Conservation (phyloP, 2,888 invertebrate genomes). For the Andrena fulva region DNA sequence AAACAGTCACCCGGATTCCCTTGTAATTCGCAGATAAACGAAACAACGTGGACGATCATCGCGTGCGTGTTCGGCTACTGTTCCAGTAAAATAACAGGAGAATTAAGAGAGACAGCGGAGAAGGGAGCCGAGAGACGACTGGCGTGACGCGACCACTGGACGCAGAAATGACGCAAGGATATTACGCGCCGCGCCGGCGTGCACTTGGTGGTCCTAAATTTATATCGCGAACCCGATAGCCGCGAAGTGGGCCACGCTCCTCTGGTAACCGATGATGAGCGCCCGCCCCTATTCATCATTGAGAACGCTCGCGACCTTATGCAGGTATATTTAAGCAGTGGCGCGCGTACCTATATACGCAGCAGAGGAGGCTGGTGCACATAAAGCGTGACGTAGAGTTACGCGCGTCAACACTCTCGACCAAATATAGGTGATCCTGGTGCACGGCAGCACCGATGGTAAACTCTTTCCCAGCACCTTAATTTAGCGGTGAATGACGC, state of each 20-base stretch:
- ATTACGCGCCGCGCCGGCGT: constrained; percentile 1
- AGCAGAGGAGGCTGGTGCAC: not conserved
- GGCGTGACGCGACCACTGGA: too few species aligned
- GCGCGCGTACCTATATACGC: not conserved
- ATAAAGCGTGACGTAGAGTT: constrained; percentile 3
- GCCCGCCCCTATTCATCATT: not conserved
- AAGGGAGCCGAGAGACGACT: too few species aligned
- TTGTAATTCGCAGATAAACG: constrained; percentile 38
- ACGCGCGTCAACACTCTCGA: not conserved
- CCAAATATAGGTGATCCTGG: constrained; percentile 2
- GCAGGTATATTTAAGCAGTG: constrained; percentile 7
- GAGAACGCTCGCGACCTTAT: constrained; percentile 1
- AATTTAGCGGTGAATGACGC: not conserved
- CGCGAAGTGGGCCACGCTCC: not conserved
- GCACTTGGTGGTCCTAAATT: not conserved
- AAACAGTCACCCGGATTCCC: constrained; percentile 1
- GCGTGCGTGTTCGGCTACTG: not conserved
- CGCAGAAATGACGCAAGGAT: not conserved
- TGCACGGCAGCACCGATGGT: not conserved
- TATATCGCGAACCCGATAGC: not conserved
- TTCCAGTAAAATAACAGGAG: too few species aligned
- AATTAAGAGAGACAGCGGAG: too few species aligned
- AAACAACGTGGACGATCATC: constrained; percentile 6
- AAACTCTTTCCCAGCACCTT: not conserved
- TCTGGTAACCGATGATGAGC: not conserved